Evolutionary conservation across 2,888 invertebrate species (phyloP).

Genomic region (Thymelicus sylvestris): DNA sequence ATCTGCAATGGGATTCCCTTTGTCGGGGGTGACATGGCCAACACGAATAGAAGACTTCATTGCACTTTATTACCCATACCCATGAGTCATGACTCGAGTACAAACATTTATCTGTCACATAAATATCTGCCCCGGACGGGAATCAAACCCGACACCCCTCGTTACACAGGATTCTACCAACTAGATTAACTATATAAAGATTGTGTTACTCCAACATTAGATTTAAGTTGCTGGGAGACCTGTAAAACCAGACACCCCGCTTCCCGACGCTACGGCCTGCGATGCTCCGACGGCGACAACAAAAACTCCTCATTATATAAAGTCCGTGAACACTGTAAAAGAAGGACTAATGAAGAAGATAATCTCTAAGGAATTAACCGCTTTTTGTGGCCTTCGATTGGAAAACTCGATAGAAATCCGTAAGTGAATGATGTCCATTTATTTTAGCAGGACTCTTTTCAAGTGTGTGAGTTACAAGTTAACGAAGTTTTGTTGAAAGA

Average conservation of each 20-base stretch:
- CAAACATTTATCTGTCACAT: too few species aligned
- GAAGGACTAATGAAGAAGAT: constrained; percentile 30
- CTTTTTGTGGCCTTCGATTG: constrained; percentile 28
- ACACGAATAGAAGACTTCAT: too few species aligned
- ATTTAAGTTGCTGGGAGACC: neutral
- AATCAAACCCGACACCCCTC: too few species aligned
- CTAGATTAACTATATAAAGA: too few species aligned
- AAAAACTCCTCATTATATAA: constrained; percentile 23
- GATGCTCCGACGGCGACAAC: neutral
- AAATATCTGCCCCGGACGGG: too few species aligned
- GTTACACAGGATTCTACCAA: too few species aligned
- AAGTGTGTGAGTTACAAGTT: neutral
- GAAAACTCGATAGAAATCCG: constrained; percentile 22
- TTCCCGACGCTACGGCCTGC: neutral
- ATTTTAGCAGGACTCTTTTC: constrained; percentile 1
- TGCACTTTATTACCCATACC: too few species aligned
- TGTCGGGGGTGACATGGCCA: too few species aligned
- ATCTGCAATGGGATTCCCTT: too few species aligned
- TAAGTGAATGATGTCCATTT: constrained; percentile 4
- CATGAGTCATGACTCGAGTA: too few species aligned
- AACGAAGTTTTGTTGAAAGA: neutral
- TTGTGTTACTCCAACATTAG: neutral
- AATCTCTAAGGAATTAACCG: constrained; percentile 13
- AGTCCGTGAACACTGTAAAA: constrained; percentile 4
- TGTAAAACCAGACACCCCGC: neutral